Percentiles rank a stretch among this genome's conserved stretches.
Evolutionary conservation across 1,140 invertebrate species (phyloP).

Genomic region (Centruroides sculpturatus): DNA sequence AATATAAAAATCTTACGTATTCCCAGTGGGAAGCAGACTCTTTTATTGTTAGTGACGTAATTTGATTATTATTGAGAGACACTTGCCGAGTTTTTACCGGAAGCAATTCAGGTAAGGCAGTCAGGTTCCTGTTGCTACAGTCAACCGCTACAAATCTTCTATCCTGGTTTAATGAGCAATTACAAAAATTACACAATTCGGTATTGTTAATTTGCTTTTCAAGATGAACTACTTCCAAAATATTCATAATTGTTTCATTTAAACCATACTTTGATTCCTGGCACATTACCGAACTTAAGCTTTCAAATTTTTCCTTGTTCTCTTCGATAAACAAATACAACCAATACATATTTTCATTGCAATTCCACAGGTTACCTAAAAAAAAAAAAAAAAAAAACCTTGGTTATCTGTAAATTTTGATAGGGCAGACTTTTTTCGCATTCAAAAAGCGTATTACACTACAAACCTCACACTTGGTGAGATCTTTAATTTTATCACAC

Average conservation of each 20-base stretch:
- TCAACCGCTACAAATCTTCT: slow-evolving; percentile 13
- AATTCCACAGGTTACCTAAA: slow-evolving; percentile 15
- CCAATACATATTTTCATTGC: slow-evolving; percentile 13
- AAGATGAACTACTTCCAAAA: slow-evolving; percentile 6
- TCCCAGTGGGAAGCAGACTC: slow-evolving; percentile 2
- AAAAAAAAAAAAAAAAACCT: too few relatives aligned
- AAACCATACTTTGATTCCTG: slow-evolving; percentile 2
- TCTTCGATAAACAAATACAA: slow-evolving; percentile 8
- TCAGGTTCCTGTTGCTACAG: slow-evolving; percentile 9
- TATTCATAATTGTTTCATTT: slow-evolving; percentile 10
- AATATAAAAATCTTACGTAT: slow-evolving; percentile 9
- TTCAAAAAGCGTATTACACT: too few relatives aligned
- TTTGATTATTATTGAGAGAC: slow-evolving; percentile 14
- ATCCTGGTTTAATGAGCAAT: slow-evolving; percentile 11
- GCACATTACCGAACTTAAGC: slow-evolving; percentile 9
- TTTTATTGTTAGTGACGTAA: slow-evolving; percentile 9
- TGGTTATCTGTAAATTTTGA: too few relatives aligned
- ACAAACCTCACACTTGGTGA: too few relatives aligned
- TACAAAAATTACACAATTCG: slow-evolving; percentile 15
- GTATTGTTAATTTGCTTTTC: slow-evolving; percentile 8
- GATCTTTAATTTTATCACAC: too few relatives aligned
- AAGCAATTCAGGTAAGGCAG: slow-evolving; percentile 9
- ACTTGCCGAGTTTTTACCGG: slow-evolving; percentile 16
- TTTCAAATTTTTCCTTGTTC: slow-evolving; percentile 2
- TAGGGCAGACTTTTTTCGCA: too few relatives aligned